Percentiles rank a stretch among this genome's conserved stretches.
phyloP scores from a whole-genome alignment of 2,113 vertebrate genomes.

The Cettia cetti region DNA sequence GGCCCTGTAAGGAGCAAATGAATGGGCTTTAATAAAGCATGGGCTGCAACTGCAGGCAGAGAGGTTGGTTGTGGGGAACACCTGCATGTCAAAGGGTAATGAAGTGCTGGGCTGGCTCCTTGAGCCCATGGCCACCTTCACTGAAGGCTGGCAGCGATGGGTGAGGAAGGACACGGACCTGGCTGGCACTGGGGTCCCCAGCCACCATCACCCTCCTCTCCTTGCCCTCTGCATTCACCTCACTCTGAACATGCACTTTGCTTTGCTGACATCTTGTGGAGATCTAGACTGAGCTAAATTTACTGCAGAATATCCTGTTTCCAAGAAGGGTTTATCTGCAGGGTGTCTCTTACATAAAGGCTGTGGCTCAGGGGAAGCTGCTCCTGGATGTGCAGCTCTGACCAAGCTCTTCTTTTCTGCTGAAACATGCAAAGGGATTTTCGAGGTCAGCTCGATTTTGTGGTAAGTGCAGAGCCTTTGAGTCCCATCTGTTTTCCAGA shows the following conservation, averaged over 20 bases:
- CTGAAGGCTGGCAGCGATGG: neutral
- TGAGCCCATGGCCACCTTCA: neutral
- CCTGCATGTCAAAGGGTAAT: neutral
- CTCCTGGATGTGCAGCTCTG: neutral
- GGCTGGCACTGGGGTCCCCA: neutral
- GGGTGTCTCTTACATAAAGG: neutral
- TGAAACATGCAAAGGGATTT: neutral
- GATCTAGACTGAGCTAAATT: conserved; percentile 10
- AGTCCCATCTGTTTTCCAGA: neutral
- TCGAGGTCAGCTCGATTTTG: neutral
- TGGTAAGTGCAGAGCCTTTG: neutral
- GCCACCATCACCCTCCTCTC: neutral
- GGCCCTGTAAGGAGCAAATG: neutral
- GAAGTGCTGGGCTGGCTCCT: neutral
- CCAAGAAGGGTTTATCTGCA: neutral
- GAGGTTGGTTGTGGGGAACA: neutral
- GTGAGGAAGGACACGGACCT: neutral
- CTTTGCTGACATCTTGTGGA: conserved; percentile 69
- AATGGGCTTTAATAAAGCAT: neutral
- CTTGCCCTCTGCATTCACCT: neutral
- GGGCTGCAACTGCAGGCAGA: neutral
- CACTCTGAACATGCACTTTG: neutral
- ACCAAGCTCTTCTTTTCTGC: neutral
- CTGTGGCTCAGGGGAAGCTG: neutral
- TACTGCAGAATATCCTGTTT: neutral